Conservation (phyloP, 2,888 invertebrate genomes). For the Temnothorax ravouxi region DNA sequence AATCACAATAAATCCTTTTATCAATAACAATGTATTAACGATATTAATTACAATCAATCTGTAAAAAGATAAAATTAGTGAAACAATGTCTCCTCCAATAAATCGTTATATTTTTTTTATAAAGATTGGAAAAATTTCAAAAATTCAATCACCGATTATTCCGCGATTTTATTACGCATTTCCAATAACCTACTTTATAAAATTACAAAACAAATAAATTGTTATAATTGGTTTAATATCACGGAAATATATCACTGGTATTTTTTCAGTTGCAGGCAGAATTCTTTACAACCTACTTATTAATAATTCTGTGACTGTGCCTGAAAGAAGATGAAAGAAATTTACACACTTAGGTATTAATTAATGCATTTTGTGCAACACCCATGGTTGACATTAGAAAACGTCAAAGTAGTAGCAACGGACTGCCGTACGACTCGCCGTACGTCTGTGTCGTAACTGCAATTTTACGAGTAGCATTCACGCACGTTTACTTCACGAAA, state of each 20-base stretch:
- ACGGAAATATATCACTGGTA: neutral
- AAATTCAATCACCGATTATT: neutral
- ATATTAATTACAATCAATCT: slow-evolving; percentile 43
- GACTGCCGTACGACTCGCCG: neutral
- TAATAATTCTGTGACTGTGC: slow-evolving; percentile 73
- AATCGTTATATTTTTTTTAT: neutral
- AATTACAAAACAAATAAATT: slow-evolving; percentile 20
- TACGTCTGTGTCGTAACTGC: neutral
- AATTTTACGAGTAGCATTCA: slow-evolving; percentile 27
- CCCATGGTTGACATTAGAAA: slow-evolving; percentile 25
- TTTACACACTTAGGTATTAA: slow-evolving; percentile 43
- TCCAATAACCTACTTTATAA: slow-evolving; percentile 15
- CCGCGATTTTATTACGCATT: neutral
- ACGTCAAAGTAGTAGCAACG: slow-evolving; percentile 60
- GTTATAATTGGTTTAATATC: neutral
- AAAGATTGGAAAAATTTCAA: slow-evolving; percentile 1
- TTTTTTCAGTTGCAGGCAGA: neutral
- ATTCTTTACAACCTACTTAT: slow-evolving; percentile 56
- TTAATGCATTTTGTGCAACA: slow-evolving; percentile 11
- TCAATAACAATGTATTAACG: slow-evolving; percentile 32
- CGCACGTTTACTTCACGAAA: slow-evolving; percentile 1
- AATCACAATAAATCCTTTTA: slow-evolving; percentile 46
- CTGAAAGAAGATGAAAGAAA: slow-evolving; percentile 38
- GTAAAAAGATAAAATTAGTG: slow-evolving; percentile 25
- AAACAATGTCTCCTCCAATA: slow-evolving; percentile 13